Evolutionary conservation across 2,888 invertebrate genomes (phyloP), one percentile per base, ranked within the genome.

Genomic region (Melinaea menophilus): DNA sequence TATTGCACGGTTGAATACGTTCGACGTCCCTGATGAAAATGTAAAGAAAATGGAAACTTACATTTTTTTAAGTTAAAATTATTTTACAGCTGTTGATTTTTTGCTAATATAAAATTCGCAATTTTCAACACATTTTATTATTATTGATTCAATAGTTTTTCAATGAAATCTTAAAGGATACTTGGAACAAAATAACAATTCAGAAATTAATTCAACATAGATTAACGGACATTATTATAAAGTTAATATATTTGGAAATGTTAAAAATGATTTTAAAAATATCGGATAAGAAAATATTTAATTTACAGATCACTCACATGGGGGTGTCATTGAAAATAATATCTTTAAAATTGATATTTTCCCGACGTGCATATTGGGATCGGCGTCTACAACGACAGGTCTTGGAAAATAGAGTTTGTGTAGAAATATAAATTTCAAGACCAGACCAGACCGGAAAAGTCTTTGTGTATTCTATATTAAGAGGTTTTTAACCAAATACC

Each of bases 271-370:
- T 41, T 3, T 41, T 9, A 7, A 9, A 9, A 1, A 41, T 9
- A 41, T 41, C 7, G 2, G 7, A 2, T 22, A 46, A 13, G 41
- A 55, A 48, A 57, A 47, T 22, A 56, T 45, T 48, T 58, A 58
- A 58, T 54, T 22, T 51, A 34, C 60, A 56, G 60, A 59, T 64
- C 64, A 62, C 45, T 48, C 41, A 22, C 37, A 59, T 55, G 54
- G 56, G 58, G 58, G 54, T 59, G 55, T 46, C 66, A 61, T 67
- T 65, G 65, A 61, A 68, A 64, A 68, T 64, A 68, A 67, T 68
- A 57, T 63, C 65, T 68, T 70, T 70, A 69, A 71, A 70, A 71
- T 68, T 72, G 71, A 72, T 71, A 72, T 72, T 70, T 66, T 61
- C 64, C 57, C 58, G 67, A 66, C 68, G 69, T 66, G 69, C 61